These are phyloP conservation scores for Lathronympha strigana DNA, from an alignment of 2,888 invertebrate species.

Conservation along the genomic window DNA sequence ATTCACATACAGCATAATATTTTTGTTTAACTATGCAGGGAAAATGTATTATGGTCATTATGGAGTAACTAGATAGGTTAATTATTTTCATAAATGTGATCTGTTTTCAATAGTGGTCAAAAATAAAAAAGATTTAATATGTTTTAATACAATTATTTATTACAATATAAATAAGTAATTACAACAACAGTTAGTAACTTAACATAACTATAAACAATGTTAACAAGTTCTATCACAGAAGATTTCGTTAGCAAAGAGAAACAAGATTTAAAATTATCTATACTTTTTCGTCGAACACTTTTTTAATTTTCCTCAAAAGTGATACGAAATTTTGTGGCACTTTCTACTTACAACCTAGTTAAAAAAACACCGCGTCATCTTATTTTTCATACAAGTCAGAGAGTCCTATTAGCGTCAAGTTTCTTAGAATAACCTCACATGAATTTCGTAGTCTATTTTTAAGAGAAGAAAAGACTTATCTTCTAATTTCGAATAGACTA, in stretches of 20 bases:
- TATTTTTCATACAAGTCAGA: slow-evolving; percentile 8
- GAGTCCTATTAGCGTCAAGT: no score
- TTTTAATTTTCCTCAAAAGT: slow-evolving; percentile 46
- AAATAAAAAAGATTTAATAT: background rate
- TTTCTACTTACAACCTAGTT: slow-evolving; percentile 55
- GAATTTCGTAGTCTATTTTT: background rate
- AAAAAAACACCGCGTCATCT: slow-evolving; percentile 17
- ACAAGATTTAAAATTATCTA: slow-evolving; percentile 4
- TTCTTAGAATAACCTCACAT: background rate
- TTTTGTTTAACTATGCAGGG: no score
- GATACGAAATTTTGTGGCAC: slow-evolving; percentile 61
- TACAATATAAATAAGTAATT: slow-evolving; percentile 46
- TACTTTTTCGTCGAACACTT: slow-evolving; percentile 49
- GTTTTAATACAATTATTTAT: slow-evolving; percentile 35
- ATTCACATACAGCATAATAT: no score
- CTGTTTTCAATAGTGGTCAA: background rate
- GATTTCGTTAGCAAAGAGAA: slow-evolving; percentile 48
- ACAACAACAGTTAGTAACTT: slow-evolving; percentile 53
- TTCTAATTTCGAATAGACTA: no score
- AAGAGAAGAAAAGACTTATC: background rate
- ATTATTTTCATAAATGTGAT: no score
- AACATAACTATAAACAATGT: slow-evolving; percentile 38
- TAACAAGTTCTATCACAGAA: slow-evolving; percentile 70
- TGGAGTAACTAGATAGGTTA: no score
- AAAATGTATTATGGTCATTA: no score